Evolutionary conservation across 1,140 invertebrate species (phyloP).

Genomic region (Rhagoletis pomonella): DNA sequence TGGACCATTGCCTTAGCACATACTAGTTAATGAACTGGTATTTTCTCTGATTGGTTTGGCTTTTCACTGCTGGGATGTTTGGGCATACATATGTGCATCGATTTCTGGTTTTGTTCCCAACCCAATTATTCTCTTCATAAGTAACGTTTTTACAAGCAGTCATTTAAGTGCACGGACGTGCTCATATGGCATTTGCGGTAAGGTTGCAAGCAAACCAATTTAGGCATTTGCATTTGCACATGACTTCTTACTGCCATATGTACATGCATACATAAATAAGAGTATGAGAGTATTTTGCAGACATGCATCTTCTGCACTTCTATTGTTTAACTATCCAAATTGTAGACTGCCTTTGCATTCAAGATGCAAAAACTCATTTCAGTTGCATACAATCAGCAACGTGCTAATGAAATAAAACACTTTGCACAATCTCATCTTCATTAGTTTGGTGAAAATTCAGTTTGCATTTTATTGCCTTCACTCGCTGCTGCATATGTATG

Average conservation of each 20-base stretch:
- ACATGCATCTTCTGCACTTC: not conserved
- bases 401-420: too few species aligned
- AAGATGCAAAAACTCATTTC: constrained; percentile 29
- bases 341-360: not conserved
- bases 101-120: not conserved
- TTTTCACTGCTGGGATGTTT: too few species aligned
- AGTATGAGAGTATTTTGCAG: not conserved
- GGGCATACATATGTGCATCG: too few species aligned
- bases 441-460: not conserved
- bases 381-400: not conserved
- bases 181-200: constrained; percentile 18
- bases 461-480: not conserved
- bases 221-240: not conserved
- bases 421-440: too few species aligned
- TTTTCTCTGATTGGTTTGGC: too few species aligned
- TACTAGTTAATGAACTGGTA: too few species aligned
- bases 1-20: too few species aligned
- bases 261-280: constrained; percentile 28
- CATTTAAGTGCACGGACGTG: constrained; percentile 30
- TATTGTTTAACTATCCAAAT: not conserved
- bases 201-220: not conserved
- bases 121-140: not conserved
- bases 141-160: not conserved
- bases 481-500: not conserved
- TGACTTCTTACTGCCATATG: not conserved